These are phyloP conservation scores for Cirrhinus mrigala DNA, from an alignment of 2,797 vertebrate species.

Conservation along the genomic window DNA sequence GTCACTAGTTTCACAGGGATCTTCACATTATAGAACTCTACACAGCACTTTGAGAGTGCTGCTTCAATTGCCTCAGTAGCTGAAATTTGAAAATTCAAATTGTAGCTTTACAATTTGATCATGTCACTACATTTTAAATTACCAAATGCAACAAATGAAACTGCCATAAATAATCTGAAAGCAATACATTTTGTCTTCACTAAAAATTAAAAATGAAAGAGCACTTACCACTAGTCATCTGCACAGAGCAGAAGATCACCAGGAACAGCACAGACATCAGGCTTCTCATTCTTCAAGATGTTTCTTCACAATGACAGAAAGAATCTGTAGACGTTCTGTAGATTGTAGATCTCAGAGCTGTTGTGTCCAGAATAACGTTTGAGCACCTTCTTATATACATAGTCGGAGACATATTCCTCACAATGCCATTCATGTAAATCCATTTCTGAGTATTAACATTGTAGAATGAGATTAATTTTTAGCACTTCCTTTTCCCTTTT, in stretches of 20 bases:
- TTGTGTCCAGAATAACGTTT: background rate
- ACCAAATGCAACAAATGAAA: background rate
- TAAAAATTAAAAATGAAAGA: background rate
- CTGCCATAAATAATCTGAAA: background rate
- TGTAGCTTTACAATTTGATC: background rate
- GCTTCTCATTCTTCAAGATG: slow-evolving; percentile 36
- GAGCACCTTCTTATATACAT: slow-evolving; percentile 15
- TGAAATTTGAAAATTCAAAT: background rate
- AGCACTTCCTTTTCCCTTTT: background rate
- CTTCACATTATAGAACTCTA: fast-evolving
- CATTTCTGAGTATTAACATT: background rate
- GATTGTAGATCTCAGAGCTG: slow-evolving; percentile 16
- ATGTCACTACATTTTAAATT: background rate
- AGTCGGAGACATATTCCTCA: background rate
- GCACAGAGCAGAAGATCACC: slow-evolving; percentile 45
- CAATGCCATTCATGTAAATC: background rate
- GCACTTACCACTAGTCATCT: background rate
- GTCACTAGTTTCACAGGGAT: background rate
- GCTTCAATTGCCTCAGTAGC: fast-evolving
- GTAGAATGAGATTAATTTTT: background rate
- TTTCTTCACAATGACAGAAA: background rate
- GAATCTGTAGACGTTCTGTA: background rate
- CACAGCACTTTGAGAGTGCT: background rate
- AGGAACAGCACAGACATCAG: slow-evolving; percentile 47
- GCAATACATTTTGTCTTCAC: background rate